Conservation (phyloP, 2,888 invertebrate genomes). For the Hybos culiciformis region DNA sequence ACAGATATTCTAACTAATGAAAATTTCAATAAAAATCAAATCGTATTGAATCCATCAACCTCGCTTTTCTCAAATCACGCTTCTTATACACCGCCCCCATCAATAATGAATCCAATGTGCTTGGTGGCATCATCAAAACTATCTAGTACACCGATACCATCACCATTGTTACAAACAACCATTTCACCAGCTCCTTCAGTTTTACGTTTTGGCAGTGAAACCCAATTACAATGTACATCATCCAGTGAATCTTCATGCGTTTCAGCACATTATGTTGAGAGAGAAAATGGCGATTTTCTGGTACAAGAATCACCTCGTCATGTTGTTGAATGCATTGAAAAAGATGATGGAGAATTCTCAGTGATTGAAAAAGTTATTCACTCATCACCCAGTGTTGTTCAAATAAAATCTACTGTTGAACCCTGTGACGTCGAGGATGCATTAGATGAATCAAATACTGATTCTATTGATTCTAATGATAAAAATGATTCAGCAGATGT, state of each 20-base stretch:
- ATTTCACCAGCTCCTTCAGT: constrained; percentile 25
- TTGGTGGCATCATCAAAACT: constrained; percentile 4
- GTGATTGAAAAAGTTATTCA: constrained; percentile 36
- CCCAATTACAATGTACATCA: no score
- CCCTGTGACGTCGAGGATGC: background rate
- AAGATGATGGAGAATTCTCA: constrained; percentile 34
- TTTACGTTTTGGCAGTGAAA: constrained; percentile 28
- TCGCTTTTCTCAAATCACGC: no score
- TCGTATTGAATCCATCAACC: constrained; percentile 1
- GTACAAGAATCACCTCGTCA: constrained; percentile 35
- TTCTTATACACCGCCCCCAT: no score
- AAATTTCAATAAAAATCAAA: constrained; percentile 3
- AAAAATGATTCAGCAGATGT: constrained; percentile 14
- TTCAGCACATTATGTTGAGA: constrained; percentile 31
- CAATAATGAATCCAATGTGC: no score
- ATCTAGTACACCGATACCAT: constrained; percentile 4
- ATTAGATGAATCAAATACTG: constrained; percentile 8
- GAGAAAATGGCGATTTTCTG: constrained; percentile 35
- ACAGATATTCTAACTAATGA: constrained; percentile 9
- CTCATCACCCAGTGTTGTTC: constrained; percentile 32
- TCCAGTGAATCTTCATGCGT: constrained; percentile 23
- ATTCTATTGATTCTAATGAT: constrained; percentile 12
- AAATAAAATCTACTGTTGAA: constrained; percentile 20
- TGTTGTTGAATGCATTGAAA: constrained; percentile 34
- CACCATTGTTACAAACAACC: constrained; percentile 6